Percentiles rank a stretch among this genome's conserved stretches.
phyloP scores from a whole-genome alignment of 2,888 invertebrate genomes.

The Heteromurus nitidus region DNA sequence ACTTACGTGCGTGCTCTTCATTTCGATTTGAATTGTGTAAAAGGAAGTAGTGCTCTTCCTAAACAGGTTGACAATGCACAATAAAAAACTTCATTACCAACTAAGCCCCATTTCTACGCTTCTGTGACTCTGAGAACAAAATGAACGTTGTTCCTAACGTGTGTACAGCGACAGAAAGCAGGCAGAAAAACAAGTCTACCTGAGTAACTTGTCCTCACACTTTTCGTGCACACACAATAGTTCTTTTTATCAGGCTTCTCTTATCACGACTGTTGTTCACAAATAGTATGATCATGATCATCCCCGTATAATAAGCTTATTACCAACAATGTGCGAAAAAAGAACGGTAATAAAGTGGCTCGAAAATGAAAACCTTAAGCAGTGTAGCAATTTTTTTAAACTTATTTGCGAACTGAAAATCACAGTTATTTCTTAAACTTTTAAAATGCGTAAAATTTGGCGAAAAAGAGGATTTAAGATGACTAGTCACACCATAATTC shows the following conservation, averaged over 20 bases:
- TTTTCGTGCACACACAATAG: not conserved
- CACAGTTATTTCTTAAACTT: not conserved
- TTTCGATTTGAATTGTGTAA: no score
- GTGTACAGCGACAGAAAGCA: not conserved
- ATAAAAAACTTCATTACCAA: no score
- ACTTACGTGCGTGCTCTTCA: no score
- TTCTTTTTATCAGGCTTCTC: not conserved
- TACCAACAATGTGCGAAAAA: constrained; percentile 15
- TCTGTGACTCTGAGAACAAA: constrained; percentile 40
- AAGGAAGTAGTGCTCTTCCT: no score
- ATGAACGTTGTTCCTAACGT: not conserved
- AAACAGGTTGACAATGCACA: no score
- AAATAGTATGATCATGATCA: no score
- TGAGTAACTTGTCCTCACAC: constrained; percentile 4
- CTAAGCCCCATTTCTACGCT: constrained; percentile 51
- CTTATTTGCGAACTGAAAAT: not conserved
- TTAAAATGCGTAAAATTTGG: not conserved
- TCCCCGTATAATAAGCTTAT: not conserved
- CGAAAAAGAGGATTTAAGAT: not conserved
- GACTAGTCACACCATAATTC: not conserved
- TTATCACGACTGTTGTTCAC: not conserved
- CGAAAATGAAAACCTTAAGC: constrained; percentile 7
- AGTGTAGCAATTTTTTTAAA: not conserved
- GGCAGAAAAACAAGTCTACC: not conserved
- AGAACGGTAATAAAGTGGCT: not conserved